A percentile compares a stretch with the other conserved stretches of the same genome.
These are phyloP conservation scores for Zaprionus ornatus DNA, from an alignment of 1,140 invertebrate species.

Conservation along the genomic window DNA sequence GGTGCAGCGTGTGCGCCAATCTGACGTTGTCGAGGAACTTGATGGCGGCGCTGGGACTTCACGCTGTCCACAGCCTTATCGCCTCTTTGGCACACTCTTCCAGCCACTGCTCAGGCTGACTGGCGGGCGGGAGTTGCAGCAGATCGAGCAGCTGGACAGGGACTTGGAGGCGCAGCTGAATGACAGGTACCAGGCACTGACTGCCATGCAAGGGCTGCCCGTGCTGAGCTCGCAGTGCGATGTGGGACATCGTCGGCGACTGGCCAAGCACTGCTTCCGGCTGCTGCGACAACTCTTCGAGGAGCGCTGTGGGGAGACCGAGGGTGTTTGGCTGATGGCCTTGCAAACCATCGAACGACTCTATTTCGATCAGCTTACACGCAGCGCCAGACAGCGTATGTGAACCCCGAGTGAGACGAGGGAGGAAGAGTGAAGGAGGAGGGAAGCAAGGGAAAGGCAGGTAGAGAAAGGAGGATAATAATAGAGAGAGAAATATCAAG, in stretches of 20 bases:
- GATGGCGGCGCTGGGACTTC: neutral
- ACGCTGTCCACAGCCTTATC: neutral
- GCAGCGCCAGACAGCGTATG: neutral
- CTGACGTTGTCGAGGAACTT: neutral
- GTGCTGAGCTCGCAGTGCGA: neutral
- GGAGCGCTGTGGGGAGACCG: conserved; percentile 6
- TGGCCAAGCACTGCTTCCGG: conserved; percentile 3
- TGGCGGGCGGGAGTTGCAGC: neutral
- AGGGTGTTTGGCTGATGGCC: neutral
- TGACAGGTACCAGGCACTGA: neutral
- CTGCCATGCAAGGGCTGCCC: neutral
- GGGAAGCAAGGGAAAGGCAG: neutral
- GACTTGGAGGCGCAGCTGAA: neutral
- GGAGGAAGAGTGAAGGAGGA: neutral
- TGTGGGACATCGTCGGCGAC: neutral
- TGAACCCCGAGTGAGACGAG: neutral
- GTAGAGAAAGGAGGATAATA: neutral
- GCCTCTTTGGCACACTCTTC: neutral
- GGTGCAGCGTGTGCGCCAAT: neutral
- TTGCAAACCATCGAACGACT: conserved; percentile 13
- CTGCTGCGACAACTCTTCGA: conserved; percentile 13
- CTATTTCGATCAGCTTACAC: conserved; percentile 8
- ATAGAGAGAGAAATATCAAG: neutral
- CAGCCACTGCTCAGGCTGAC: conserved; percentile 8
- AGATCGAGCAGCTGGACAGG: conserved; percentile 7